Evolutionary conservation across 2,113 vertebrate species (phyloP).

Genomic region (Grallaria varia): DNA sequence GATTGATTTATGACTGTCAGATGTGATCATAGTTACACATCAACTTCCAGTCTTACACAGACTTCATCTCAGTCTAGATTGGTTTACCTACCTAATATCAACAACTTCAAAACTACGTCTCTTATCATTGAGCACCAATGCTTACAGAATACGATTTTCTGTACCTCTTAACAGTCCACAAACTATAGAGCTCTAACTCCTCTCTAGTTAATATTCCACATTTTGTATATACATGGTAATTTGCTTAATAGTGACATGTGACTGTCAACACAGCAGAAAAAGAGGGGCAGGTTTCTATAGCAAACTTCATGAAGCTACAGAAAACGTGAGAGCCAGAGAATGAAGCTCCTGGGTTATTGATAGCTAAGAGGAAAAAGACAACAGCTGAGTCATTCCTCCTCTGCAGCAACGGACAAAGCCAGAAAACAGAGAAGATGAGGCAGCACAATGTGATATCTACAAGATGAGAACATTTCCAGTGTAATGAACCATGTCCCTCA

Average conservation of each 20-base stretch:
- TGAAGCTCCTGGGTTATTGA: neutral
- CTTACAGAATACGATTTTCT: neutral
- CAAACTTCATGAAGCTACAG: neutral
- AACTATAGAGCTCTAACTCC: neutral
- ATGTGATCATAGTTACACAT: neutral
- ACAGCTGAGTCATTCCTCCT: conserved; percentile 14
- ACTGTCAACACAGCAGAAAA: neutral
- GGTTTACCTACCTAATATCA: neutral
- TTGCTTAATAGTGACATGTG: neutral
- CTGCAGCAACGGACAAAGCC: neutral
- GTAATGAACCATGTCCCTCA: neutral
- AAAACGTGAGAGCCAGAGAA: neutral
- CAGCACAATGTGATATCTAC: neutral
- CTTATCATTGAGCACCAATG: neutral
- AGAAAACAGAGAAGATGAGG: neutral
- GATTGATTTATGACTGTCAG: neutral
- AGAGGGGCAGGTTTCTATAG: neutral
- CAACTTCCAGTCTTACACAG: neutral
- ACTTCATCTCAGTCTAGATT: neutral
- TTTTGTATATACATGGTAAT: neutral
- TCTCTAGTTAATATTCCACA: neutral
- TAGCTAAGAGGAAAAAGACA: neutral
- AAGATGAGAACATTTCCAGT: neutral
- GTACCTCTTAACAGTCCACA: neutral
- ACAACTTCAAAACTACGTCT: neutral